Percentiles rank a stretch among this genome's conserved stretches.
Conservation (phyloP, 1,140 invertebrate genomes). For the Sarcophaga bullata region DNA sequence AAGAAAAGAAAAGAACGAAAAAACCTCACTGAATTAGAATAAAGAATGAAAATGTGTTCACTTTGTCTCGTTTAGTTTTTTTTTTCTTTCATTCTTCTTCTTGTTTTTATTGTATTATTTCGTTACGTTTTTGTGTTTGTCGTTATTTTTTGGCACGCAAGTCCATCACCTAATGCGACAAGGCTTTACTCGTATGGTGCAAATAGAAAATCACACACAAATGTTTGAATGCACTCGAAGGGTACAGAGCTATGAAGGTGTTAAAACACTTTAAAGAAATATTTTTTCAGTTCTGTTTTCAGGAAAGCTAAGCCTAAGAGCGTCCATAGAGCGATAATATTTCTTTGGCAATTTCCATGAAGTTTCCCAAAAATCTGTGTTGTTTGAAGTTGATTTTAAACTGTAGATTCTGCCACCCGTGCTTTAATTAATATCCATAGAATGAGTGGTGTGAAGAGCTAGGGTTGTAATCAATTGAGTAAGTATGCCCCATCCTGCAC, state of each 20-base stretch:
- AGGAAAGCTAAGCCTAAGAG: too few species aligned
- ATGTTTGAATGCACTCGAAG: background rate
- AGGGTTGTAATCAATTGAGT: too few species aligned
- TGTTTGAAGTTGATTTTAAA: too few species aligned
- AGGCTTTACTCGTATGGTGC: constrained; percentile 26
- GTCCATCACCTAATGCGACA: constrained; percentile 35
- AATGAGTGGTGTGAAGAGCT: too few species aligned
- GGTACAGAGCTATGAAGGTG: too few species aligned
- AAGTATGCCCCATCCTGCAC: too few species aligned
- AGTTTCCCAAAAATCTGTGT: too few species aligned
- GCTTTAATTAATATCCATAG: too few species aligned
- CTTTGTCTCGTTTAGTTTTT: constrained; percentile 20
- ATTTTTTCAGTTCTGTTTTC: too few species aligned
- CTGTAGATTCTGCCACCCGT: too few species aligned
- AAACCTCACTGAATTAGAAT: constrained; percentile 29
- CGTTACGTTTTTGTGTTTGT: background rate
- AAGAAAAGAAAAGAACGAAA: background rate
- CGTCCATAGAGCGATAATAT: background rate
- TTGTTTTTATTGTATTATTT: background rate
- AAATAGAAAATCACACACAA: constrained; percentile 22
- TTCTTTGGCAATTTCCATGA: too few species aligned
- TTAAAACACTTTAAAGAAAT: too few species aligned
- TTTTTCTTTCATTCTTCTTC: background rate
- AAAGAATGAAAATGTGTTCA: constrained; percentile 26
- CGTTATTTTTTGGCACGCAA: constrained; percentile 31